phyloP scores from a whole-genome alignment of 2,797 vertebrate genomes.

The Erpetoichthys calabaricus region DNA sequence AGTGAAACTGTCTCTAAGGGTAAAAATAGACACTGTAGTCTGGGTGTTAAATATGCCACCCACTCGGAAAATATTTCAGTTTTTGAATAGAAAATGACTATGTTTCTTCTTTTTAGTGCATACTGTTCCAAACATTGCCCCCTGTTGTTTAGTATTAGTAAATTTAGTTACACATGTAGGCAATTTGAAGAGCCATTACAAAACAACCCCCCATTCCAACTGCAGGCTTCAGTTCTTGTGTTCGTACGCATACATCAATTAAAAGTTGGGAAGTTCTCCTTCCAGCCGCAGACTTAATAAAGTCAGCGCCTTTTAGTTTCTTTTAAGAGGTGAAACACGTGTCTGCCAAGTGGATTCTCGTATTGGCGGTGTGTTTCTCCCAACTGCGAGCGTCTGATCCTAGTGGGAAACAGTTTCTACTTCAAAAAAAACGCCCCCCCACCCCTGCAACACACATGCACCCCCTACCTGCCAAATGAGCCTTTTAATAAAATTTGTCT shows the following conservation, averaged over 20 bases:
- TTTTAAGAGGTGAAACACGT: slow-evolving; percentile 6
- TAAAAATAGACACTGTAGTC: too few relatives aligned
- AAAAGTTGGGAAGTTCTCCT: not conserved
- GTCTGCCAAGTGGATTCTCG: not conserved
- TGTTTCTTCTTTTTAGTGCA: too few relatives aligned
- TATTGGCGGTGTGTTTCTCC: not conserved
- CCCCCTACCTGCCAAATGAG: slow-evolving; percentile 3
- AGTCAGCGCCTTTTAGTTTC: not conserved
- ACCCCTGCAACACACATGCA: slow-evolving; percentile 14
- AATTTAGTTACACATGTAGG: too few relatives aligned
- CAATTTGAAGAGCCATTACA: too few relatives aligned
- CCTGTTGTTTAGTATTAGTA: too few relatives aligned
- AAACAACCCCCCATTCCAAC: too few relatives aligned
- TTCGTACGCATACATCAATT: not conserved
- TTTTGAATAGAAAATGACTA: too few relatives aligned
- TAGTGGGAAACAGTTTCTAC: not conserved
- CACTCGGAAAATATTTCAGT: too few relatives aligned
- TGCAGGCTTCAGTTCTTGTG: too few relatives aligned
- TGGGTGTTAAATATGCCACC: too few relatives aligned
- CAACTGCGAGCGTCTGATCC: not conserved
- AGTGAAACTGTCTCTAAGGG: too few relatives aligned
- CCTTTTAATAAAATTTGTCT: not conserved
- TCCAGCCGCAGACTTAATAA: slow-evolving; percentile 1
- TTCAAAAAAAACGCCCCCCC: not conserved
- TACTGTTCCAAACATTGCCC: too few relatives aligned